These are phyloP conservation scores for Acanthosepion esculentum DNA, from an alignment of 2,888 invertebrate species.

Conservation along the genomic window DNA sequence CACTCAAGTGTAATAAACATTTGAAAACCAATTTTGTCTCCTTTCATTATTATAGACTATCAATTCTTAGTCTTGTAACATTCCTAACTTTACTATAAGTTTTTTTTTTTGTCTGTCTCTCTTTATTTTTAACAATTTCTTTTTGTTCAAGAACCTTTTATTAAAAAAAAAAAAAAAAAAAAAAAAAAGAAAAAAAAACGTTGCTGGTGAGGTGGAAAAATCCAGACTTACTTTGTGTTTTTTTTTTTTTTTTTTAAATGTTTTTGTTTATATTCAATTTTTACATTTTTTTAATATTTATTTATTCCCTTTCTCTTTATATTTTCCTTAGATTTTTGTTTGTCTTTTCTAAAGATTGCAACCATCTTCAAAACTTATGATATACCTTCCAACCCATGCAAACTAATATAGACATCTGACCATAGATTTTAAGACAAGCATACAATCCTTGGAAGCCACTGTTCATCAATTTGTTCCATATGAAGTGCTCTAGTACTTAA, in stretches of 20 bases:
- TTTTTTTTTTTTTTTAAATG: not conserved
- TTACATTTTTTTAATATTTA: not conserved
- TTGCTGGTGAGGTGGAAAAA: not conserved
- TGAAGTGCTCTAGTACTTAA: not conserved
- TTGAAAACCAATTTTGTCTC: constrained; percentile 2
- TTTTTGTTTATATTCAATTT: not conserved
- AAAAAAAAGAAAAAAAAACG: too few relatives aligned
- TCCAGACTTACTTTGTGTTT: not conserved
- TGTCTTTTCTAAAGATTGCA: not conserved
- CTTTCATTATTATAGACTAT: constrained; percentile 2
- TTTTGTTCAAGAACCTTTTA: not conserved
- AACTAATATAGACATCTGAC: not conserved
- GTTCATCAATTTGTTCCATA: not conserved
- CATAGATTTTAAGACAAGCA: not conserved
- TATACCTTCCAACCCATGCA: not conserved
- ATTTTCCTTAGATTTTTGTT: not conserved
- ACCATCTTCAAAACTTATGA: not conserved
- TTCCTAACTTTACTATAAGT: not conserved
- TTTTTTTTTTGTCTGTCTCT: not conserved
- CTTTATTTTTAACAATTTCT: not conserved
- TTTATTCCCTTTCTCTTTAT: not conserved
- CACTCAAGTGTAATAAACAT: not conserved
- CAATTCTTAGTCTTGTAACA: not conserved
- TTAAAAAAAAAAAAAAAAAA: not conserved
- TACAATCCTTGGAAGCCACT: not conserved